Percentiles rank a stretch among this genome's conserved stretches.
phyloP scores from a whole-genome alignment of 2,888 invertebrate genomes.

The Xylota segnis region DNA sequence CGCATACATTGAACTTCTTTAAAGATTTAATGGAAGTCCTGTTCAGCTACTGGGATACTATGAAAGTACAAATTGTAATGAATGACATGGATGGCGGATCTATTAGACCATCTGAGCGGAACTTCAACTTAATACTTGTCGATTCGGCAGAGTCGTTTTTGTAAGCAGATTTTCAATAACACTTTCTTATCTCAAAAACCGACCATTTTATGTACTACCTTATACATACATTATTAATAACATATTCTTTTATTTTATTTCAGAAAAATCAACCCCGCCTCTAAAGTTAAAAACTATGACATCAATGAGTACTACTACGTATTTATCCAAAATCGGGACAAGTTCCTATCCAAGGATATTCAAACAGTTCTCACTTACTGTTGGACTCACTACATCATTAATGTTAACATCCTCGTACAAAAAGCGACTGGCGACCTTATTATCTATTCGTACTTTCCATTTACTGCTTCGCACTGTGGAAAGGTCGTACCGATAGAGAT shows the following conservation, averaged over 20 bases:
- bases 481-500: slow-evolving; percentile 73
- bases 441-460: slow-evolving; percentile 81
- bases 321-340: slow-evolving; percentile 79
- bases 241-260: not conserved
- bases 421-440: slow-evolving; percentile 78
- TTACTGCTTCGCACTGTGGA: slow-evolving; percentile 76
- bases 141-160: slow-evolving; percentile 79
- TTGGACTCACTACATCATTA: slow-evolving; percentile 80
- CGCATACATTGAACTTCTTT: slow-evolving; percentile 77
- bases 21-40: slow-evolving; percentile 78
- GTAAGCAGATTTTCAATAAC: slow-evolving; percentile 59
- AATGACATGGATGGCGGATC: slow-evolving; percentile 53
- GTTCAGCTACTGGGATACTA: slow-evolving; percentile 77
- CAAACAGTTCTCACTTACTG: slow-evolving; percentile 80
- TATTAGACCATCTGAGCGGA: slow-evolving; percentile 30
- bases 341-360: slow-evolving; percentile 77
- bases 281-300: slow-evolving; percentile 76
- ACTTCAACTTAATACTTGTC: slow-evolving; percentile 78
- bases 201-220: too few relatives aligned
- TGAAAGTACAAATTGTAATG: slow-evolving; percentile 78
- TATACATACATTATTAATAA: too few relatives aligned
- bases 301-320: slow-evolving; percentile 80
- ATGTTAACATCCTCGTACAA: slow-evolving; percentile 81
- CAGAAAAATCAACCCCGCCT: slow-evolving; percentile 79
- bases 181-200: too few relatives aligned